Conservation (phyloP, 2,113 vertebrate genomes). For the Octodon degus region DNA sequence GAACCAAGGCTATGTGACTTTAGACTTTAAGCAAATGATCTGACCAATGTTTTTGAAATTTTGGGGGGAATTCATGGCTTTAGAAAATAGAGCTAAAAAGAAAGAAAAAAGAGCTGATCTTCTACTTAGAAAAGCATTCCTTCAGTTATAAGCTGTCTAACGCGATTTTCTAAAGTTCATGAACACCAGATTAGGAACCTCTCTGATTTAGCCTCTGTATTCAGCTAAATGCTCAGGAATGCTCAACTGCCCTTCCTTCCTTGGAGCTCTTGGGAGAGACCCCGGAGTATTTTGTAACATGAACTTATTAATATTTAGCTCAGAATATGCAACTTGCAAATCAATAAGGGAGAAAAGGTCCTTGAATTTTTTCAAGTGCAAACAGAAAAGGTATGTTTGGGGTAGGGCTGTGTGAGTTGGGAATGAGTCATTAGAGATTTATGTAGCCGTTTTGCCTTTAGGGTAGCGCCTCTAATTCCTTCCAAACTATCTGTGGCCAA, state of each 20-base stretch:
- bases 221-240: background rate
- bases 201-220: background rate
- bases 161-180: background rate
- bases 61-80: background rate
- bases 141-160: background rate
- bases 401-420: background rate
- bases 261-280: background rate
- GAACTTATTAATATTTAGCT: slow-evolving; percentile 41
- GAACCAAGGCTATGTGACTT: background rate
- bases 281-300: background rate
- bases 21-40: background rate
- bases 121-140: background rate
- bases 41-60: background rate
- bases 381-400: background rate
- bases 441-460: slow-evolving; percentile 41
- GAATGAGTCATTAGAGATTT: slow-evolving; percentile 66
- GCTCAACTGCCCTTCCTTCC: background rate
- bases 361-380: background rate
- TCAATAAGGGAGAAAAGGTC: background rate
- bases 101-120: too few relatives aligned
- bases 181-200: background rate
- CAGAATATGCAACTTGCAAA: slow-evolving; percentile 3
- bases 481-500: background rate
- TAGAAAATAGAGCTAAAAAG: background rate
- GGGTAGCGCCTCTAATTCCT: slow-evolving; percentile 41